Percentiles rank a stretch among this genome's conserved stretches.
Evolutionary conservation across 2,888 invertebrate genomes (phyloP).

Genomic region (Drosophila birchii): DNA sequence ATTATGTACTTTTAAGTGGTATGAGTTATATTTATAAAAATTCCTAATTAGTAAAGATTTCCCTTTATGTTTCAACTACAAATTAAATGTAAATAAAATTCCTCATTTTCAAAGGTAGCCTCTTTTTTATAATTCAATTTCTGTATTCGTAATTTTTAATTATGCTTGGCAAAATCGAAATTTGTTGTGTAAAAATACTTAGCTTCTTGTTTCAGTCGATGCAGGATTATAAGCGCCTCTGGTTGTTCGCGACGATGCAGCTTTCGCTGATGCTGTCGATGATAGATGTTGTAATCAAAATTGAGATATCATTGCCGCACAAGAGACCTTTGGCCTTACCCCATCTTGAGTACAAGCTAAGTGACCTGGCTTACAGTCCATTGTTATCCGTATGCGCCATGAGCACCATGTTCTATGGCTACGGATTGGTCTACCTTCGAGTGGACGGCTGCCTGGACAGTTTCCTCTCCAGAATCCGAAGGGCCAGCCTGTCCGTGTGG

Average conservation of each 20-base stretch:
- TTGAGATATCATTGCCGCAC: neutral
- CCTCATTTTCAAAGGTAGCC: neutral
- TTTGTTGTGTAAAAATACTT: neutral
- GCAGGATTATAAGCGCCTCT: neutral
- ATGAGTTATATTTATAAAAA: neutral
- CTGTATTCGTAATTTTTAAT: too few relatives aligned
- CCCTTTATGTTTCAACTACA: neutral
- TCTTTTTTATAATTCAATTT: neutral
- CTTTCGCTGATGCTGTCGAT: constrained; percentile 17
- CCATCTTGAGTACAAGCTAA: neutral
- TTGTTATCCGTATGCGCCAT: constrained; percentile 42
- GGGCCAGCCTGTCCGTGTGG: constrained; percentile 50
- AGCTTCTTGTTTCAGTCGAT: neutral
- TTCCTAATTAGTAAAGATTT: neutral
- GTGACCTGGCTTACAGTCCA: constrained; percentile 33
- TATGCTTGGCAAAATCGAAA: neutral
- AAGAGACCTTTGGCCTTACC: neutral
- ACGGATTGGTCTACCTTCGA: constrained; percentile 51
- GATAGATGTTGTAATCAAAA: constrained; percentile 5
- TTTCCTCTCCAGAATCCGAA: constrained; percentile 38
- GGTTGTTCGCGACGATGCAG: constrained; percentile 7
- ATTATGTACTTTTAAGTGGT: too few relatives aligned
- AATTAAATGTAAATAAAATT: neutral
- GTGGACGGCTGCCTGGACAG: neutral
- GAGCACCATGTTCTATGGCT: constrained; percentile 52